phyloP scores from a whole-genome alignment of 2,888 invertebrate species.

The Conchocele bisecta region DNA sequence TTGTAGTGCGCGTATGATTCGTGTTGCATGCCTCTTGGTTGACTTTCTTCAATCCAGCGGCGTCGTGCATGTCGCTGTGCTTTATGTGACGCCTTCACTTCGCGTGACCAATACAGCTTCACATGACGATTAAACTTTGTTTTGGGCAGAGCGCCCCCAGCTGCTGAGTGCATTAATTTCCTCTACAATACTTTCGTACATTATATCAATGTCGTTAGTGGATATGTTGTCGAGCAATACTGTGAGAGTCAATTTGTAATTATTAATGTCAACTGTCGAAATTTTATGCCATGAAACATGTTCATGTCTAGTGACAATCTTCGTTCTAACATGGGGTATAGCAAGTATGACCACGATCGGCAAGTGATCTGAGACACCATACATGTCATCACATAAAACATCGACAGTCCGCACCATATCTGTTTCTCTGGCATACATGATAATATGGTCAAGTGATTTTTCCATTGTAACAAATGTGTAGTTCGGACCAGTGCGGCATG shows the following conservation, averaged over 20 bases:
- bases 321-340: neutral
- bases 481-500: neutral
- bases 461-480: neutral
- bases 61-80: conserved; percentile 4
- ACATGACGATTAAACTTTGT: conserved; percentile 19
- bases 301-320: neutral
- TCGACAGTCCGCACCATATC: neutral
- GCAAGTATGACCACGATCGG: neutral
- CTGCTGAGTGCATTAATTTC: neutral
- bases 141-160: neutral
- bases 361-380: neutral
- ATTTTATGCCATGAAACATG: neutral
- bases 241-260: neutral
- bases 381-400: neutral
- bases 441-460: neutral
- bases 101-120: conserved; percentile 32
- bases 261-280: neutral
- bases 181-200: neutral
- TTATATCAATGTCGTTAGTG: too few relatives aligned
- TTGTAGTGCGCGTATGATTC: neutral
- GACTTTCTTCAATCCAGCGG: neutral
- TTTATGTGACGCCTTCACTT: conserved; percentile 24
- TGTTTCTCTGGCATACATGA: neutral
- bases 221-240: too few relatives aligned
- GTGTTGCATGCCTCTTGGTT: neutral